Evolutionary conservation across 2,113 vertebrate genomes (phyloP).

Genomic region (Phylloscopus trochiloides): DNA sequence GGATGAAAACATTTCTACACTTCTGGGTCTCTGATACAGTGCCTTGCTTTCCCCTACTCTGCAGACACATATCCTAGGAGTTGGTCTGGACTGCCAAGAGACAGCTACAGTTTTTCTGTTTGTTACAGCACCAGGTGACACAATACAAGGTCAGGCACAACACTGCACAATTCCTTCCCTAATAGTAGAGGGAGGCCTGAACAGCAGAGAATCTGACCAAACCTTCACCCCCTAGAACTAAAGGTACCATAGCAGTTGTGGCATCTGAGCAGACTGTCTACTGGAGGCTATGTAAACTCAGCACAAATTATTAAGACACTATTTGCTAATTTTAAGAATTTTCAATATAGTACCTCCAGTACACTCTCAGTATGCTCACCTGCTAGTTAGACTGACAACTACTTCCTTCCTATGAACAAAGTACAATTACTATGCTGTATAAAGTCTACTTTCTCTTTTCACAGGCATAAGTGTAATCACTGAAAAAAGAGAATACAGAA

Average conservation of each 20-base stretch:
- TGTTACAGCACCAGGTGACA: background rate
- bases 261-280: background rate
- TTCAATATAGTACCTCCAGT: background rate
- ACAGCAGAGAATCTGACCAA: background rate
- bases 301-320: background rate
- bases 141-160: background rate
- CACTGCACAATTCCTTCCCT: background rate
- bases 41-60: background rate
- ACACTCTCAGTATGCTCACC: background rate
- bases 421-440: background rate
- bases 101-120: background rate
- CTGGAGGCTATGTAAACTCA: background rate
- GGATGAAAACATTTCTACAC: background rate
- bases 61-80: background rate
- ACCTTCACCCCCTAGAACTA: background rate
- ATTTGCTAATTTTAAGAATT: background rate
- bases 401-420: background rate
- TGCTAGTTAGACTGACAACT: background rate
- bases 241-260: background rate
- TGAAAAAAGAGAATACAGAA: background rate
- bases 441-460: background rate
- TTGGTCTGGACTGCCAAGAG: background rate
- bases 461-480: background rate
- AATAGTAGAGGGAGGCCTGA: background rate
- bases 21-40: background rate